Evolutionary conservation across 35 echinoderm and acorn worm genomes (phyloP).

Genomic region (Apostichopus californicus): DNA sequence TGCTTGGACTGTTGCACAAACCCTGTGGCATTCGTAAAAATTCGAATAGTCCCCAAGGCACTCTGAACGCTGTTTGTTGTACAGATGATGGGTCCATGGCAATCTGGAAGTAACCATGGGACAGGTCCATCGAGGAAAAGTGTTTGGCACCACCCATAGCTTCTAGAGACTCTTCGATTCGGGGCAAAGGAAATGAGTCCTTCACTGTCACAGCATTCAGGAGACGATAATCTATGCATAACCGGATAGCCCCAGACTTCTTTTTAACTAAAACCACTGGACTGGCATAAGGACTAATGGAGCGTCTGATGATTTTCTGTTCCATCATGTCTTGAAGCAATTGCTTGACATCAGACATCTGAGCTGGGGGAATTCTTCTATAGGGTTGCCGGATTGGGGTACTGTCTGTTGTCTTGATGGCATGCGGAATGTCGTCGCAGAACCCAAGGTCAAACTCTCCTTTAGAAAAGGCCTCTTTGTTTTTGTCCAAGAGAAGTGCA

Average conservation of each 20-base stretch:
- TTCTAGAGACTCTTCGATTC: slow-evolving; percentile 41
- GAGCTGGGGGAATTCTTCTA: slow-evolving; percentile 18
- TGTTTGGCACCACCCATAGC: slow-evolving; percentile 13
- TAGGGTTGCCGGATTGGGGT: background rate
- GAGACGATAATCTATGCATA: slow-evolving; percentile 43
- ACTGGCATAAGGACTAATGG: slow-evolving; percentile 26
- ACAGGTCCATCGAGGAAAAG: slow-evolving; percentile 12
- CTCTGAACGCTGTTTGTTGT: background rate
- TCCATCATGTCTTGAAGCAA: slow-evolving; percentile 37
- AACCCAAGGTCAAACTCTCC: slow-evolving; percentile 29
- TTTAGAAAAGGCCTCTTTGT: slow-evolving; percentile 7
- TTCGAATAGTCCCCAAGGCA: background rate
- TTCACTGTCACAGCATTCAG: slow-evolving; percentile 24
- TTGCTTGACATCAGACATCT: slow-evolving; percentile 48
- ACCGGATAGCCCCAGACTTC: slow-evolving; percentile 21
- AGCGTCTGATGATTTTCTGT: slow-evolving; percentile 1
- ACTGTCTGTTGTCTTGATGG: background rate
- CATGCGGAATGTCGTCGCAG: slow-evolving; percentile 11
- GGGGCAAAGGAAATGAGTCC: slow-evolving; percentile 27
- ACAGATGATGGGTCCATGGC: slow-evolving; percentile 1
- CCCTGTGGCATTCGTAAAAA: background rate
- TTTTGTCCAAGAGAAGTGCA: background rate
- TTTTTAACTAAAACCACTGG: slow-evolving; percentile 46
- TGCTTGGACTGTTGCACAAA: background rate
- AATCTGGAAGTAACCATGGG: slow-evolving; percentile 32